Base-by-base conservation (phyloP, 1,140 invertebrate genomes). In the Halictus rubicundus region DNA sequence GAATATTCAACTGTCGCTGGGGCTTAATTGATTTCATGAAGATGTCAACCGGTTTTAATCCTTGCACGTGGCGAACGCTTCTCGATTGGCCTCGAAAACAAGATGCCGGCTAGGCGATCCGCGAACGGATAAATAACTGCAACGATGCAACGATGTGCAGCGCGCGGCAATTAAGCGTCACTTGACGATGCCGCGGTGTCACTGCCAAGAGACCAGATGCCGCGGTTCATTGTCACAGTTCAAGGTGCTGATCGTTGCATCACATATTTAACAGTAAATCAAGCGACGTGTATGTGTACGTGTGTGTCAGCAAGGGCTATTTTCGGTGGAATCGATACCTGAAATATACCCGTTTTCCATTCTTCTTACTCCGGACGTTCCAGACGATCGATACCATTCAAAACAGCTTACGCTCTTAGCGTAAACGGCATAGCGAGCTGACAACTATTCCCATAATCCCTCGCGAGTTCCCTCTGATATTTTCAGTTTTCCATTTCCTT, bases 141-240 rank as follows among this genome's bases (percentile, higher is more conserved):
- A n/a, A 52, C 52, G 65, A 71, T 14, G 76, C 37, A 14, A 32
- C 32, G 32, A 32, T 32, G 32, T 3, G 32, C 32, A 32, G 32
- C 32, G 60, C 21, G 23, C 60, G 32, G 54, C 71, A 81, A 81
- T 81, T 78, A 77, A 76, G 61, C 49, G 12, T 64, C 74, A 70
- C 32, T 76, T 76, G 70, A 72, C 68, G 68, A 78, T n/a, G 19
- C 12, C 27, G 54, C 25, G 39, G 68, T 78, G 37, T 72, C 69
- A 72, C 37, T 65, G 60, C 60, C 69, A 72, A 72, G 46, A 65
- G 60, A 46, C 19, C 23, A 64, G 32, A 78, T 54, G 42, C 16
- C 59, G 2, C 32, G 65, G 84, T 85, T 85, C 84, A 85, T 83
- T 83, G 84, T 81, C 84, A 83, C 59, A 72, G 81, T 85, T 83